Evolutionary conservation across 1,140 invertebrate species (phyloP).

Genomic region (Alviniconcha marisindica): DNA sequence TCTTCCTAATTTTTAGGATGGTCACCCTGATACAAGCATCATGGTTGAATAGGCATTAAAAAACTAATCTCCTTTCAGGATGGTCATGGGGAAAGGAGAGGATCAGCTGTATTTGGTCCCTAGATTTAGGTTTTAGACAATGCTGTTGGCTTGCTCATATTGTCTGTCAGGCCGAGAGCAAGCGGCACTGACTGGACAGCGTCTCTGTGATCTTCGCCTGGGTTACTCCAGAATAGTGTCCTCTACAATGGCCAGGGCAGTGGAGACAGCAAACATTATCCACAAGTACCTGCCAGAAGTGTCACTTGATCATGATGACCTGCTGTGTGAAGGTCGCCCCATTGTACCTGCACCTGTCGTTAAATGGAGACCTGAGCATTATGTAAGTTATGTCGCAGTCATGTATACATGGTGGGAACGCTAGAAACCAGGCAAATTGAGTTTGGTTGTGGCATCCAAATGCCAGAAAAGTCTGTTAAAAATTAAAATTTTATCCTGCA

Average conservation of each 20-base stretch:
- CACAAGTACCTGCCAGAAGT: constrained; percentile 78
- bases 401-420: too few species aligned
- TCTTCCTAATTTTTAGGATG: too few species aligned
- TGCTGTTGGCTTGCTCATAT: neutral
- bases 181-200: constrained; percentile 86
- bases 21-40: too few species aligned
- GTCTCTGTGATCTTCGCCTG: constrained; percentile 83
- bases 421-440: too few species aligned
- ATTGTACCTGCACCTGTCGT: constrained; percentile 91
- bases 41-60: too few species aligned
- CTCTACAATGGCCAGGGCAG: constrained; percentile 95
- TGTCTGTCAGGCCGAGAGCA: constrained; percentile 84
- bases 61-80: too few species aligned
- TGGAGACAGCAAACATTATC: constrained; percentile 94
- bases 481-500: too few species aligned
- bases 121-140: too few species aligned
- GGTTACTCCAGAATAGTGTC: constrained; percentile 87
- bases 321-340: constrained; percentile 95
- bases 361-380: constrained; percentile 89
- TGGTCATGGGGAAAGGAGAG: too few species aligned
- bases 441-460: too few species aligned
- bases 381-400: constrained; percentile 78
- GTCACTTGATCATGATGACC: constrained; percentile 81
- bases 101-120: too few species aligned
- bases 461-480: too few species aligned